Percentiles rank a stretch among this genome's conserved stretches.
These are phyloP conservation scores for Scomber colias DNA, from an alignment of 2,113 vertebrate genomes.

Conservation along the genomic window DNA sequence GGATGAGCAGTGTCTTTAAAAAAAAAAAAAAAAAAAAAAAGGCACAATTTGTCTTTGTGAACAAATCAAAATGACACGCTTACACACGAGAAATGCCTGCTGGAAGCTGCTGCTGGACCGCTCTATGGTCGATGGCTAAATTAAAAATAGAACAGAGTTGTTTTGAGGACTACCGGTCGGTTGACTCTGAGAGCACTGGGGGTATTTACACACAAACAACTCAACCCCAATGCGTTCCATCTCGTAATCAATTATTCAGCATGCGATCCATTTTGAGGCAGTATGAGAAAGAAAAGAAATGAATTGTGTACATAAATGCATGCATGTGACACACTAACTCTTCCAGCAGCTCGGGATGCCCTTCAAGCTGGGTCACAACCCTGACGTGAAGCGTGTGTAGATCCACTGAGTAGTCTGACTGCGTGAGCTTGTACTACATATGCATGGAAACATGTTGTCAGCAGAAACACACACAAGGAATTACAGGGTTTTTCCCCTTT, in stretches of 20 bases:
- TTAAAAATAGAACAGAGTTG: constrained; percentile 7
- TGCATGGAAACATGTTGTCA: constrained; percentile 41
- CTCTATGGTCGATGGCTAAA: not conserved
- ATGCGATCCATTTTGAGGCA: constrained; percentile 63
- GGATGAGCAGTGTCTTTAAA: constrained; percentile 9
- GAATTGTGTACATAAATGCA: constrained; percentile 67
- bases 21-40: not conserved
- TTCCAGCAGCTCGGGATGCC: not conserved
- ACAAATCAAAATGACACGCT: constrained; percentile 3
- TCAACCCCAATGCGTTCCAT: constrained; percentile 33
- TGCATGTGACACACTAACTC: constrained; percentile 67
- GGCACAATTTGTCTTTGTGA: not conserved
- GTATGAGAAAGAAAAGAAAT: constrained; percentile 39
- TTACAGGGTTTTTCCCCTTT: not conserved
- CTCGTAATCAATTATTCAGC: constrained; percentile 77
- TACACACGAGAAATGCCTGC: not conserved
- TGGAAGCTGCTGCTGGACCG: not conserved
- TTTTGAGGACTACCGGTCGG: not conserved
- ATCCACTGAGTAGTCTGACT: constrained; percentile 17
- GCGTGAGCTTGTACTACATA: not conserved
- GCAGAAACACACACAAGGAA: constrained; percentile 20
- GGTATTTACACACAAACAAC: constrained; percentile 56
- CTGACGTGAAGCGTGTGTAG: not conserved
- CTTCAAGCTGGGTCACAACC: constrained; percentile 45
- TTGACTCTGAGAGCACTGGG: not conserved